Percentiles rank a stretch among this genome's conserved stretches.
phyloP scores from a whole-genome alignment of 2,797 vertebrate species.

The Anguilla obscura region DNA sequence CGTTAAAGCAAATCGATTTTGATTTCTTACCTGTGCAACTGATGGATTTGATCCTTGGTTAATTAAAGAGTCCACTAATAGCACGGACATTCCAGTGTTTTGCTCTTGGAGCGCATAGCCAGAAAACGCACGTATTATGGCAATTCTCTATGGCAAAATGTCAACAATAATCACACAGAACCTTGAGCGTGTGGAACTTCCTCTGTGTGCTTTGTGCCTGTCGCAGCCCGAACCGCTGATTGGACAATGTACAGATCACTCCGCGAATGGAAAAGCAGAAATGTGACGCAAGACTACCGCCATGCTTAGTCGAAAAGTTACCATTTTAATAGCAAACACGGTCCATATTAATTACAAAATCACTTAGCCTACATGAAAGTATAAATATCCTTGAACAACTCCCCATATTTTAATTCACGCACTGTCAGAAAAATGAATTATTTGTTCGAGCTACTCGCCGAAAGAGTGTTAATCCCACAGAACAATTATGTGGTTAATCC shows the following conservation, averaged over 20 bases:
- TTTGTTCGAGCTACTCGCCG: too few species aligned
- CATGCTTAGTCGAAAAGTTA: background rate
- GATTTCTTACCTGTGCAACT: slow-evolving; percentile 65
- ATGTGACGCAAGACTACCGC: background rate
- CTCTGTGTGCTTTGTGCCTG: slow-evolving; percentile 43
- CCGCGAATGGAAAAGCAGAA: background rate
- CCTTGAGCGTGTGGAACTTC: slow-evolving; percentile 51
- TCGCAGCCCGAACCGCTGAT: slow-evolving; percentile 38
- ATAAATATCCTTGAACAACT: too few species aligned
- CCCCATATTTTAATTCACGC: too few species aligned
- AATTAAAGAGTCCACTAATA: slow-evolving; percentile 36
- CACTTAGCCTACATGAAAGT: too few species aligned
- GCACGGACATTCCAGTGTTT: slow-evolving; percentile 52
- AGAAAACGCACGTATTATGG: background rate
- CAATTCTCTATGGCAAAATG: slow-evolving; percentile 28
- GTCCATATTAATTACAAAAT: too few species aligned
- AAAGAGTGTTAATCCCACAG: too few species aligned
- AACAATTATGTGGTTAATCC: too few species aligned
- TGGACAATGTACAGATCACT: slow-evolving; percentile 52
- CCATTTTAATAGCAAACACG: too few species aligned
- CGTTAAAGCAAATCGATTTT: slow-evolving; percentile 23
- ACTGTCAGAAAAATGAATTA: too few species aligned
- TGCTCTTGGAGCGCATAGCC: background rate
- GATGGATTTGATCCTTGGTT: slow-evolving; percentile 46
- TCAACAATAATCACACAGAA: slow-evolving; percentile 57